phyloP scores from a whole-genome alignment of 2,888 invertebrate species.

The Loripinus fragilis region DNA sequence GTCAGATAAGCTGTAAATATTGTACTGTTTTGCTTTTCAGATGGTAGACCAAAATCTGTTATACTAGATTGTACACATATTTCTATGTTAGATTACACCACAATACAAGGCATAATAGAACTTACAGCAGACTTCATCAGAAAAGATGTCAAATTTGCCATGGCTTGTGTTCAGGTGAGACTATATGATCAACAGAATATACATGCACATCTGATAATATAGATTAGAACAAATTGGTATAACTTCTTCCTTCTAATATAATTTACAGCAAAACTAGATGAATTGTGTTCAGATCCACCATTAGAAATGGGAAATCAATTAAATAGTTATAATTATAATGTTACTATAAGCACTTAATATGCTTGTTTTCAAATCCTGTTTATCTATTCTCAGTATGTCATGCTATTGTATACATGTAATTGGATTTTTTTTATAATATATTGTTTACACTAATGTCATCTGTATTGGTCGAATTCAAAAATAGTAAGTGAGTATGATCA shows the following conservation, averaged over 20 bases:
- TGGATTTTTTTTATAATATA: no score
- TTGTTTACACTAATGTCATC: no score
- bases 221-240: background rate
- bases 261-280: background rate
- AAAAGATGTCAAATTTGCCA: conserved; percentile 56
- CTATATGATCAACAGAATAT: background rate
- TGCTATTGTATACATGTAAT: no score
- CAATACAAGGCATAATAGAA: conserved; percentile 61
- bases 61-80: conserved; percentile 75
- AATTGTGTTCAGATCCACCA: background rate
- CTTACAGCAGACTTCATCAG: conserved; percentile 61
- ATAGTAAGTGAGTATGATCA: no score
- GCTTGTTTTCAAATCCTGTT: no score
- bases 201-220: background rate
- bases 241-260: background rate
- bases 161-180: conserved; percentile 57
- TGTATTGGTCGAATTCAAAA: no score
- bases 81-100: conserved; percentile 70
- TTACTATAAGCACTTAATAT: background rate
- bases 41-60: conserved; percentile 60
- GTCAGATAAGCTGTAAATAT: no score
- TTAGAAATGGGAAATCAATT: background rate
- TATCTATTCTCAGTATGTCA: no score
- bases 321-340: background rate
- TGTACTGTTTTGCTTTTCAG: no score